Conservation (phyloP, 2,113 vertebrate genomes). For the Eurystomus gularis region DNA sequence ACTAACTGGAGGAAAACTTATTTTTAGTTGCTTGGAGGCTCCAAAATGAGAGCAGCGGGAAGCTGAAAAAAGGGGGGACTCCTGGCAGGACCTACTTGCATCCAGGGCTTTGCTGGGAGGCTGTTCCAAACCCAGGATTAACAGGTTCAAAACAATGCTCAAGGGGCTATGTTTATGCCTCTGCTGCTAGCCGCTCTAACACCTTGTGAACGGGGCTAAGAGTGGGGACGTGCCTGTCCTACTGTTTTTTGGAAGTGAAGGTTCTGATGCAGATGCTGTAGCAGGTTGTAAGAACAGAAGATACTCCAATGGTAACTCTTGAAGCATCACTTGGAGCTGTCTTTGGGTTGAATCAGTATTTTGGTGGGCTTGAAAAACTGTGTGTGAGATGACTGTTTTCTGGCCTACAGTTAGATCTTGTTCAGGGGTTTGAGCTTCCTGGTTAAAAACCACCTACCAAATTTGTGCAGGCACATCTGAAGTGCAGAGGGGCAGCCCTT, state of each 20-base stretch:
- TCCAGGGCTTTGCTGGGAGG: not conserved
- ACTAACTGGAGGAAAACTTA: not conserved
- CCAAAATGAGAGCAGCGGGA: not conserved
- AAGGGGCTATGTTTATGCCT: not conserved
- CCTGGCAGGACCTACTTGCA: not conserved
- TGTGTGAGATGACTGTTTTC: not conserved
- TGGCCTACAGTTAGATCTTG: not conserved
- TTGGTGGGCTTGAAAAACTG: not conserved
- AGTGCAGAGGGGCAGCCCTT: too few relatives aligned
- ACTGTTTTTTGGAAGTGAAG: not conserved
- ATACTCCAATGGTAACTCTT: not conserved
- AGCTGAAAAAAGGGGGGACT: not conserved
- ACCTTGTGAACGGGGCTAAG: not conserved
- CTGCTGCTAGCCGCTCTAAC: not conserved
- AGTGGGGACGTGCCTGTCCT: not conserved
- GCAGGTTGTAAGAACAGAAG: not conserved
- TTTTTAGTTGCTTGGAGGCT: not conserved
- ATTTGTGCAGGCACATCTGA: not conserved
- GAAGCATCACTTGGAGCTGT: not conserved
- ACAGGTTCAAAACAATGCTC: not conserved
- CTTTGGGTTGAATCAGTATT: not conserved
- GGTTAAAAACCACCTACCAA: not conserved
- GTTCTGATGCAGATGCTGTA: not conserved
- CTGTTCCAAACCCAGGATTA: not conserved
- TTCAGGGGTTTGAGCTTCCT: not conserved